These are phyloP conservation scores for Notoglanidium macrostoma DNA, from an alignment of 2,797 vertebrate species.

Conservation along the genomic window DNA sequence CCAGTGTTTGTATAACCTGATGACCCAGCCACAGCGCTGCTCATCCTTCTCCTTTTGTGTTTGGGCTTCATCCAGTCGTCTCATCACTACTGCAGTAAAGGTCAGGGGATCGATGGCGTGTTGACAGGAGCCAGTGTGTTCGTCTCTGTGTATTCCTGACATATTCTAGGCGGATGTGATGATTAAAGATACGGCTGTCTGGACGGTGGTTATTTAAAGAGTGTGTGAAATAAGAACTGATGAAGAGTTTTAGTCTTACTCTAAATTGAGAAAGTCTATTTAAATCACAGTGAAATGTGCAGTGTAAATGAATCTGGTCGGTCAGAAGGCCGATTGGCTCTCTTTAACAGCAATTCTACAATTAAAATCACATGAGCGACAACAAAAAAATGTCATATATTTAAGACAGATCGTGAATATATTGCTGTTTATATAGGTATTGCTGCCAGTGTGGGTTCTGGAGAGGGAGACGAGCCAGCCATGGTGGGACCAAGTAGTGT, in stretches of 20 bases:
- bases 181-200: constrained; percentile 14
- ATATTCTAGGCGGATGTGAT: background rate
- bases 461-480: background rate
- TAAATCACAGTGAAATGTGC: background rate
- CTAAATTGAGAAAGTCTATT: background rate
- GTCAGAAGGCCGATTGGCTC: background rate
- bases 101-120: constrained; percentile 35
- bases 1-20: constrained; percentile 45
- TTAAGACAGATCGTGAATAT: no score
- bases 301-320: background rate
- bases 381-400: background rate
- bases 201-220: constrained; percentile 23
- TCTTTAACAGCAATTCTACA: background rate
- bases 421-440: no score
- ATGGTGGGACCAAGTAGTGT: no score
- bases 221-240: background rate
- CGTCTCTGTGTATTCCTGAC: constrained; percentile 13
- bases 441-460: background rate
- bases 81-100: constrained; percentile 7
- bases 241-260: background rate
- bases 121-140: constrained; percentile 15
- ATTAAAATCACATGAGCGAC: background rate
- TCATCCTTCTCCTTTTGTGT: constrained; percentile 2
- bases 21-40: background rate
- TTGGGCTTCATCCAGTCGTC: constrained; percentile 12